Conservation (phyloP, 2,888 invertebrate species). For the Rhagonycha fulva region DNA sequence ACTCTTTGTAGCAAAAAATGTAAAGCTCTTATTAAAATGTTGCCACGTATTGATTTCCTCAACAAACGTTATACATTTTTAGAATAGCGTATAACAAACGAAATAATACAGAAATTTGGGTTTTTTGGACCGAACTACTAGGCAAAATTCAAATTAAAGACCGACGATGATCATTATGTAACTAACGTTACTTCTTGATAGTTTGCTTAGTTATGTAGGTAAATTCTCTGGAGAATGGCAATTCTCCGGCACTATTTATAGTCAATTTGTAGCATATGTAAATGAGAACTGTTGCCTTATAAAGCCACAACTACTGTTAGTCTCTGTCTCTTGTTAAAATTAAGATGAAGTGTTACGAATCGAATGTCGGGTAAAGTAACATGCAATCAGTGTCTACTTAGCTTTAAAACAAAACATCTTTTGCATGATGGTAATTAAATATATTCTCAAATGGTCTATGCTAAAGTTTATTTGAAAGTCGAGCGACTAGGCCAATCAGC, state of each 20-base stretch:
- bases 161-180: not conserved
- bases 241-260: constrained; percentile 12
- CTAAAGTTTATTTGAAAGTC: no score
- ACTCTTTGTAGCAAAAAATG: not conserved
- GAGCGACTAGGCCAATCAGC: not conserved
- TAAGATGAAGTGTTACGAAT: constrained; percentile 20
- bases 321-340: constrained; percentile 15
- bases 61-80: not conserved
- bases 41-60: not conserved
- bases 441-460: not conserved
- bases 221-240: constrained; percentile 4
- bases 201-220: not conserved
- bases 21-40: not conserved
- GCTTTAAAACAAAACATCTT: not conserved
- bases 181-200: not conserved
- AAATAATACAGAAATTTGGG: not conserved
- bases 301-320: constrained; percentile 11
- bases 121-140: not conserved
- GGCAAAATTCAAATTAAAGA: not conserved
- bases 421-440: not conserved
- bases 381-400: not conserved
- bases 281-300: constrained; percentile 13
- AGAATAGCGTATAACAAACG: not conserved
- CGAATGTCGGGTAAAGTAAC: not conserved
- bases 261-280: constrained; percentile 22